phyloP scores from a whole-genome alignment of 2,113 vertebrate genomes.

The Australoheros scitulus region DNA sequence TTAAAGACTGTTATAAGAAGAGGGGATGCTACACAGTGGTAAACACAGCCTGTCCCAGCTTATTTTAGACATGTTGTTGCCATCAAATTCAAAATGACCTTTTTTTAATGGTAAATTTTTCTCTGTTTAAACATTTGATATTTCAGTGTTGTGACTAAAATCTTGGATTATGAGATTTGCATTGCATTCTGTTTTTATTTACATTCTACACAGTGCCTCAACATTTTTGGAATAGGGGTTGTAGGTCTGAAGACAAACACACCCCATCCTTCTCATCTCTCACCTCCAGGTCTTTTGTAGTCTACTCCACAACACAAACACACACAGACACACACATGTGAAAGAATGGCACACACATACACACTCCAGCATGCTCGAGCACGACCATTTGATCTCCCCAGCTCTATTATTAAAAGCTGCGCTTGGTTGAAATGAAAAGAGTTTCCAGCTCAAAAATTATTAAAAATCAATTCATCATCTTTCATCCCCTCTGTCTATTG shows the following conservation, averaged over 20 bases:
- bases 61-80: no score
- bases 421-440: conserved; percentile 50
- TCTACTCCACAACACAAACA: background rate
- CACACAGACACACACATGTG: background rate
- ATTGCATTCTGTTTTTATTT: background rate
- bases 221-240: background rate
- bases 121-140: background rate
- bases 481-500: conserved; percentile 36
- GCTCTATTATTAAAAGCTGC: conserved; percentile 45
- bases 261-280: background rate
- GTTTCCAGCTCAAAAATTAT: conserved; percentile 48
- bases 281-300: background rate
- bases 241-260: background rate
- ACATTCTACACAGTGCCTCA: background rate
- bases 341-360: background rate
- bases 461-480: conserved; percentile 54
- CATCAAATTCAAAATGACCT: no score
- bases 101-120: background rate
- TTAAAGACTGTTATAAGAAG: background rate
- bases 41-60: no score
- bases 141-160: background rate
- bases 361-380: background rate
- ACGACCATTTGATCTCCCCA: conserved; percentile 20
- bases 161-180: background rate
- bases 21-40: no score